Evolutionary conservation across 2,797 vertebrate species (phyloP).

Genomic region (Notolabrus celidotus): DNA sequence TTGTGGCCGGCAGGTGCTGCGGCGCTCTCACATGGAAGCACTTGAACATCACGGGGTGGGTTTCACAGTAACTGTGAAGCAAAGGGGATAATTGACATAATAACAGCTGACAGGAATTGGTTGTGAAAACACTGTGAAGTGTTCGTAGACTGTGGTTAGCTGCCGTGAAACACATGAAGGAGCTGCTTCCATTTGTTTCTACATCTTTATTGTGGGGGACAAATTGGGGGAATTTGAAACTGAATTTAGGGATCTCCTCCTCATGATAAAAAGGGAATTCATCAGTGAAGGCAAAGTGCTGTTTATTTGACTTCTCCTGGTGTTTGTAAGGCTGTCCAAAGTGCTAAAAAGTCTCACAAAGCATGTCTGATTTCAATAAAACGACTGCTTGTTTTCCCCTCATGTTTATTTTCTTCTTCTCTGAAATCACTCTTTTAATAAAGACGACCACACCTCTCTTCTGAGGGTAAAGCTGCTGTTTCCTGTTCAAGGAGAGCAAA

Average conservation of each 20-base stretch:
- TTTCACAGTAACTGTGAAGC: constrained; percentile 42
- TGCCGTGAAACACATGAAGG: constrained; percentile 31
- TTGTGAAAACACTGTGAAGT: constrained; percentile 45
- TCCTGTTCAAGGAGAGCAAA: not conserved
- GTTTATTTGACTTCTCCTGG: constrained; percentile 33
- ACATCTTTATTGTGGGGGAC: constrained; percentile 6
- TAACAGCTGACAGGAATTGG: constrained; percentile 43
- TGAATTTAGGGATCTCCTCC: not conserved
- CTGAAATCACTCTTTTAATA: constrained; percentile 17
- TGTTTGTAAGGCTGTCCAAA: constrained; percentile 26
- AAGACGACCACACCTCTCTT: constrained; percentile 2
- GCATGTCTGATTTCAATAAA: constrained; percentile 8
- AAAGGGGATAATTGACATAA: constrained; percentile 57
- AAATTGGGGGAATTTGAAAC: not conserved
- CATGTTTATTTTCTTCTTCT: not conserved
- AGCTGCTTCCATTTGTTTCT: constrained; percentile 27
- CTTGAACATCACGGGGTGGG: constrained; percentile 7
- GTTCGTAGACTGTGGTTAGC: constrained; percentile 43
- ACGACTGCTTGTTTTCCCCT: constrained; percentile 5
- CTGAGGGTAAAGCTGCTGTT: constrained; percentile 8
- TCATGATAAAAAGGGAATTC: not conserved
- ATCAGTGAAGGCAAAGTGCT: not conserved
- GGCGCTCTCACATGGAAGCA: constrained; percentile 35
- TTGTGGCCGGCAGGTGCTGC: constrained; percentile 44
- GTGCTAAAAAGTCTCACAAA: constrained; percentile 8